Percentiles rank a stretch among this genome's conserved stretches.
These are phyloP conservation scores for Brachyptera risi DNA, from an alignment of 2,888 invertebrate species.

Conservation along the genomic window DNA sequence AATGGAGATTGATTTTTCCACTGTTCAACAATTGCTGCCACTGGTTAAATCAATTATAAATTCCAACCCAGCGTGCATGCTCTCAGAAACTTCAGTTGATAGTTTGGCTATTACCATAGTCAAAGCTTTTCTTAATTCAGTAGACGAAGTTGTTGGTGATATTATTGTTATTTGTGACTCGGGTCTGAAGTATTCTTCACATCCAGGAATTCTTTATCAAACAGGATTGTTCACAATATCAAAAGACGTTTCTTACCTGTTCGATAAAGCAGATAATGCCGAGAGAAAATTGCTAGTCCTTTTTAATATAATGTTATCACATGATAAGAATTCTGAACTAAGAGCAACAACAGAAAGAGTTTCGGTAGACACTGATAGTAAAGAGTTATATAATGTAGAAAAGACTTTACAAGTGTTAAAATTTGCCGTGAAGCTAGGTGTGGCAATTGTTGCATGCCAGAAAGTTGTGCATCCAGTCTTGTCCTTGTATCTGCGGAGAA, in stretches of 20 bases:
- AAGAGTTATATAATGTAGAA: not conserved
- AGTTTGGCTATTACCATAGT: constrained; percentile 17
- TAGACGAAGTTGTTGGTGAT: constrained; percentile 22
- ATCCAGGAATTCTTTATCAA: constrained; percentile 24
- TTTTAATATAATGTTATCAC: constrained; percentile 28
- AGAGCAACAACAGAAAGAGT: not conserved
- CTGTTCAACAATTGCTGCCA: constrained; percentile 25
- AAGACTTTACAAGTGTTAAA: constrained; percentile 17
- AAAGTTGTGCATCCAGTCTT: constrained; percentile 28
- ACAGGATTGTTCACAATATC: not conserved
- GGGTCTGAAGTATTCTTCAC: not conserved
- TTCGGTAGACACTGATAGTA: not conserved
- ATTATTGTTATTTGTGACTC: constrained; percentile 21
- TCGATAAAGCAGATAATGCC: not conserved
- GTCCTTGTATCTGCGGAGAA: constrained; percentile 21
- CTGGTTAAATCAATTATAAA: constrained; percentile 23
- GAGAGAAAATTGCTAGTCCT: constrained; percentile 11
- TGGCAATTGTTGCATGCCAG: constrained; percentile 29
- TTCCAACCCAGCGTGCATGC: constrained; percentile 27
- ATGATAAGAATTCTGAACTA: not conserved
- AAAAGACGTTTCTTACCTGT: not conserved
- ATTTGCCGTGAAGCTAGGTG: constrained; percentile 17
- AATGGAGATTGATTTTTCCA: constrained; percentile 24
- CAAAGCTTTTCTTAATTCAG: constrained; percentile 26
- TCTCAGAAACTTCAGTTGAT: constrained; percentile 16